phyloP scores from a whole-genome alignment of 23 tunicate genomes.

The Halocynthia aurantium region DNA sequence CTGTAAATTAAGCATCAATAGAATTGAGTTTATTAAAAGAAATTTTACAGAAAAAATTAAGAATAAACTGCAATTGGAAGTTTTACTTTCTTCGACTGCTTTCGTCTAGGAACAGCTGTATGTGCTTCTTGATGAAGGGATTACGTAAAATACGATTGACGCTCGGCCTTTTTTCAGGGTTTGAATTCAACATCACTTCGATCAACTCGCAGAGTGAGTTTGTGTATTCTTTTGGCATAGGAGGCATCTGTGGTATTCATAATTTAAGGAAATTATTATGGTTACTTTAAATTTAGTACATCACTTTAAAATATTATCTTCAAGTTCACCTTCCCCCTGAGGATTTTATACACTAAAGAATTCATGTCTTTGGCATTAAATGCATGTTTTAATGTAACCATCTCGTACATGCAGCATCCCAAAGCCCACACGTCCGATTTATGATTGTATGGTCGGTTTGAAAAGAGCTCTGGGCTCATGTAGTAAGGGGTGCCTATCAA shows the following conservation, averaged over 20 bases:
- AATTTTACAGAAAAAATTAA: no score
- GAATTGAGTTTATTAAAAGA: no score
- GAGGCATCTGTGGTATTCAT: slow-evolving; percentile 57
- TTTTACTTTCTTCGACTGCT: slow-evolving; percentile 71
- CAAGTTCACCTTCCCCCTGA: slow-evolving; percentile 71
- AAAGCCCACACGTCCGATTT: slow-evolving; percentile 99
- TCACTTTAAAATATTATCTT: background rate
- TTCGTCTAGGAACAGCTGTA: slow-evolving; percentile 84
- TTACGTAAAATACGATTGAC: slow-evolving; percentile 73
- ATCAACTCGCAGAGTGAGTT: slow-evolving; percentile 65
- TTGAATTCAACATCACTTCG: slow-evolving; percentile 67
- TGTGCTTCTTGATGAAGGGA: slow-evolving; percentile 82
- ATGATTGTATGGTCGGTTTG: slow-evolving; percentile 90
- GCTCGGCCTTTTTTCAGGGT: slow-evolving; percentile 79
- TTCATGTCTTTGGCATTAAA: slow-evolving; percentile 99
- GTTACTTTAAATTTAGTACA: background rate
- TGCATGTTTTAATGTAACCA: slow-evolving; percentile 94
- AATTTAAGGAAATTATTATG: background rate
- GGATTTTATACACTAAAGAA: slow-evolving; percentile 90
- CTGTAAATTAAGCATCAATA: slow-evolving; percentile 8
- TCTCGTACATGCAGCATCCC: slow-evolving; percentile 97
- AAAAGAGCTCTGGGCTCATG: slow-evolving; percentile 97
- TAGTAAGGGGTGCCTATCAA: slow-evolving; percentile 98
- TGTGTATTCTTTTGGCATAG: slow-evolving; percentile 80
- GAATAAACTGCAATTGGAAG: background rate